Percentiles rank a stretch among this genome's conserved stretches.
phyloP scores from a whole-genome alignment of 2,888 invertebrate genomes.

The Yponomeuta sedellus region DNA sequence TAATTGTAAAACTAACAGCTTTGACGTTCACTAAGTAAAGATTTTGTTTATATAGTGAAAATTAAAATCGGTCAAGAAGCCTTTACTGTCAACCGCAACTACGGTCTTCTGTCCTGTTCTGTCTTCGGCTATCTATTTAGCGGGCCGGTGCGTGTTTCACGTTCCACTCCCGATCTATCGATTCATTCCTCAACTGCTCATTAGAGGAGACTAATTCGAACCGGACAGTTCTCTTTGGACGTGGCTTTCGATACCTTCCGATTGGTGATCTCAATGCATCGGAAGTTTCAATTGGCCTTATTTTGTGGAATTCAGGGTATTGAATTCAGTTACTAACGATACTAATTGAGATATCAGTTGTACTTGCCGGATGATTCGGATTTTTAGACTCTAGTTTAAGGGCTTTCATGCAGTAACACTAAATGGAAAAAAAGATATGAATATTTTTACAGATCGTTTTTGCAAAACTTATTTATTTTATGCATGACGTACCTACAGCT shows the following conservation, averaged over 20 bases:
- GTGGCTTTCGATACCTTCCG: not conserved
- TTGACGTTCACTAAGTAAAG: too few relatives aligned
- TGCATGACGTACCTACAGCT: too few relatives aligned
- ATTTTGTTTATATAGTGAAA: too few relatives aligned
- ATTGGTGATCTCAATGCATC: not conserved
- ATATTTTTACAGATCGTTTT: too few relatives aligned
- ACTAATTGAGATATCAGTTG: not conserved
- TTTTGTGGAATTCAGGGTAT: not conserved
- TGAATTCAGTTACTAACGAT: not conserved
- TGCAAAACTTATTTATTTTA: too few relatives aligned
- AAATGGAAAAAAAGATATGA: too few relatives aligned
- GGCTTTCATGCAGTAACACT: too few relatives aligned
- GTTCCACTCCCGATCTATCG: not conserved
- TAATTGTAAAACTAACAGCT: too few relatives aligned
- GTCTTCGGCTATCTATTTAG: not conserved
- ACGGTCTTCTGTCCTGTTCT: too few relatives aligned
- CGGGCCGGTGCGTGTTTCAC: not conserved
- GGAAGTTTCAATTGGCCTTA: not conserved
- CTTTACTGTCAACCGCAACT: too few relatives aligned
- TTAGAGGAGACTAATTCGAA: not conserved
- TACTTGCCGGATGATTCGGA: not conserved
- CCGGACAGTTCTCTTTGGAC: not conserved
- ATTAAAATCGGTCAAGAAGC: too few relatives aligned
- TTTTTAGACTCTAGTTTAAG: not conserved
- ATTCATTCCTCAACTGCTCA: not conserved